Evolutionary conservation across 2,113 vertebrate species (phyloP), one percentile per base, ranked within the genome.

Genomic region (Excalfactoria chinensis): DNA sequence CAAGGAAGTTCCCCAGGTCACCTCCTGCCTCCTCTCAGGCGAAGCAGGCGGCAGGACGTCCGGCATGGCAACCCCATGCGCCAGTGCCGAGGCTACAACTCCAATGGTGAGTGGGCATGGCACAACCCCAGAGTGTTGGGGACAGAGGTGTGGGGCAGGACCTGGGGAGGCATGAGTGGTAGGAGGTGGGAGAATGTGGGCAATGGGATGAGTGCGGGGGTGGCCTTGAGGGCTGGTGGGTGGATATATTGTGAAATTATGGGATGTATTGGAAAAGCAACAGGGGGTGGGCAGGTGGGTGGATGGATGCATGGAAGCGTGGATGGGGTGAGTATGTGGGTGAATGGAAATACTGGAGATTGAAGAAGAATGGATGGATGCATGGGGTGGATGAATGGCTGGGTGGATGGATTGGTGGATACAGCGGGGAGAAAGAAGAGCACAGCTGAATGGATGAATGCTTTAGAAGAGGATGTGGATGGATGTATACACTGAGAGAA

Each of bases 61-160:
- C 98, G 98, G 78, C 98, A 99, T 0, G 99, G 99, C 6, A 99
- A 99, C 96, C 99, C 99, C 15, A 97, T 99, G 95, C 98, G 99
- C 51, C 99, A 99, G 95, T 99, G 99, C 97, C 97, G 99, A 9
- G 99, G 99, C 46, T 99, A 99, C 94, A 99, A 99, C 80, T 98
- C 98, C 82, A 99, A 99, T 3, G 98, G 99, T 99, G 84, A 89
- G 97, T 13, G 6, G 16, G 37, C 3, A 4, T 51, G 48, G 49
- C 55, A 17, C 1, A 21, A 34, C 20, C 40, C 12, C 1, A 1
- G 11, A 2, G 58, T 4, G 0, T 0, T 11, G 20, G n/a, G 48
- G 18, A 20, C 10, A 28, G 40, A 30, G 43, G 28, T 23, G 34
- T 22, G 11, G 43, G 30, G 13, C 12, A n/a, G 11, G 6, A 16